Percentiles rank a stretch among this genome's conserved stretches.
Conservation (phyloP, 2,797 vertebrate species). For the Trachops cirrhosus region DNA sequence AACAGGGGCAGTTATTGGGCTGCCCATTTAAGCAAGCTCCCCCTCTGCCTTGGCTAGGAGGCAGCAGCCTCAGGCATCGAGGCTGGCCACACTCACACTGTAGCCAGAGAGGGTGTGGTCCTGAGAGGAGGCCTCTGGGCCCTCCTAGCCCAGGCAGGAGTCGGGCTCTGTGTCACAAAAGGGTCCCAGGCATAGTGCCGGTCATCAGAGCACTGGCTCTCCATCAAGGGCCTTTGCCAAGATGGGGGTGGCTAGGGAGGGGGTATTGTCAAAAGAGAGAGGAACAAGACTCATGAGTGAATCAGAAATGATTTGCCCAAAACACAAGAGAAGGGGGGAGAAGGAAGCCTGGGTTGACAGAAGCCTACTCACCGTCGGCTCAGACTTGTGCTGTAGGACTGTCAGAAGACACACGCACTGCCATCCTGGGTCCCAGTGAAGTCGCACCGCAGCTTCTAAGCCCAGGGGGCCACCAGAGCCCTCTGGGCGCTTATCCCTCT, state of each 20-base stretch:
- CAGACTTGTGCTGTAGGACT: not conserved
- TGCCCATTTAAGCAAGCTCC: not conserved
- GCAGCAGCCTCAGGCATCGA: not conserved
- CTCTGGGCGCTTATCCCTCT: not conserved
- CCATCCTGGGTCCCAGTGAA: fast-evolving
- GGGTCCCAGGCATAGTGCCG: fast-evolving
- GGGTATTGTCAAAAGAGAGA: not conserved
- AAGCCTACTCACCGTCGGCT: fast-evolving
- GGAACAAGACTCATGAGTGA: not conserved
- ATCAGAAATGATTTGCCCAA: not conserved
- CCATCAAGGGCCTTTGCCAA: not conserved
- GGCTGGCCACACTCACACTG: not conserved
- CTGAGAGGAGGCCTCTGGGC: not conserved
- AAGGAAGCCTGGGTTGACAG: not conserved
- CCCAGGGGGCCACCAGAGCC: fast-evolving
- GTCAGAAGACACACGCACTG: fast-evolving
- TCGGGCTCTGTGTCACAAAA: fast-evolving
- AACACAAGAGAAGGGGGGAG: not conserved
- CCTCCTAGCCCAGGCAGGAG: not conserved
- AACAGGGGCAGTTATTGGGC: not conserved
- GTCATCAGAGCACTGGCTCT: not conserved
- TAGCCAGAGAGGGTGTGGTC: not conserved
- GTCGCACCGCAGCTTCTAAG: not conserved
- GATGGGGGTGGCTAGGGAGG: not conserved
- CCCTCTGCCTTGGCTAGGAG: not conserved